Evolutionary conservation across 2,797 vertebrate genomes (phyloP).

Genomic region (Novumbra hubbsi): DNA sequence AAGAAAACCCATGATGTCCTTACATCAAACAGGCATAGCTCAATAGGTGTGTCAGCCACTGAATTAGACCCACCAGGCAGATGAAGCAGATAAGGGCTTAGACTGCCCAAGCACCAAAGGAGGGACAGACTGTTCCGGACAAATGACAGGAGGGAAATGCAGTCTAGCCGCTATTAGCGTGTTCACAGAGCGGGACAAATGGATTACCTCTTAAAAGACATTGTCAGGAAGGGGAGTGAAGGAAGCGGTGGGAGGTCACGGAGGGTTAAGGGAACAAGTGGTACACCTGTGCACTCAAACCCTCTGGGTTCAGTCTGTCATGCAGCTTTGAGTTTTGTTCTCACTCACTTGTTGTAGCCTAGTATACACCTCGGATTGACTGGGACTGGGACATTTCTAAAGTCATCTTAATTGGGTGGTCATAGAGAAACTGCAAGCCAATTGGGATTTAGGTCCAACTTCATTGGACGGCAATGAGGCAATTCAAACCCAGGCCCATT

Average conservation of each 20-base stretch:
- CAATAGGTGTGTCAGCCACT: constrained; percentile 37
- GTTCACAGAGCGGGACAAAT: constrained; percentile 2
- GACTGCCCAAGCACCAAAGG: constrained; percentile 43
- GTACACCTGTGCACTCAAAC: no score
- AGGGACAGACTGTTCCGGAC: constrained; percentile 39
- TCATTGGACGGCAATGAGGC: no score
- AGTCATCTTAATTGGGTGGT: no score
- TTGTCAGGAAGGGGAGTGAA: neutral
- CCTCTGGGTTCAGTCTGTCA: no score
- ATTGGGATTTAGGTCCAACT: no score
- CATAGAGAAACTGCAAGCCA: no score
- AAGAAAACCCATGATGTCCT: constrained; percentile 29
- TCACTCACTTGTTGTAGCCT: no score
- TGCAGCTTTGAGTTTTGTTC: no score
- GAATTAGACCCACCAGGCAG: constrained; percentile 32
- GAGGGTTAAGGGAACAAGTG: no score
- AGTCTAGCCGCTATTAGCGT: constrained; percentile 7
- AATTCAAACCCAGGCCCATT: no score
- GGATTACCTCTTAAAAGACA: neutral
- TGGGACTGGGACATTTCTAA: no score
- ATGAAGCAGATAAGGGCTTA: neutral
- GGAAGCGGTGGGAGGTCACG: neutral
- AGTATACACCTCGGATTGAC: no score
- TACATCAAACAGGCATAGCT: constrained; percentile 48
- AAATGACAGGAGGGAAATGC: constrained; percentile 34